phyloP scores from a whole-genome alignment of 2,888 invertebrate species.

The Geophilus truncorum region DNA sequence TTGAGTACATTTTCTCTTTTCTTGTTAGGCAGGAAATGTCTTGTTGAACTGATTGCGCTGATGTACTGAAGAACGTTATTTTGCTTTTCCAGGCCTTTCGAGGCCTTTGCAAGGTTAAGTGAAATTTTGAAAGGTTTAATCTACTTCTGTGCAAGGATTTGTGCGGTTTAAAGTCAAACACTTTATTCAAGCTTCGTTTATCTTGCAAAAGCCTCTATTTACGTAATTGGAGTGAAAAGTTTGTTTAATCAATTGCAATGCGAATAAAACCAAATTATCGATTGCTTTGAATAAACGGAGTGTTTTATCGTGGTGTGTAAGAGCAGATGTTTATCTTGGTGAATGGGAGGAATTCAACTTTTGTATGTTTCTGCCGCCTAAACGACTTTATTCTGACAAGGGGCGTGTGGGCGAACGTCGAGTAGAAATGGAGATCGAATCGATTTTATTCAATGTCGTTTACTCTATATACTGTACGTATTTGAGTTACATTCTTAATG shows the following conservation, averaged over 20 bases:
- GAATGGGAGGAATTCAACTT: neutral
- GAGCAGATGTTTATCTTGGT: neutral
- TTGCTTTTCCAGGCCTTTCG: neutral
- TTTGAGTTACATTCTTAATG: neutral
- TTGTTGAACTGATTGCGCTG: neutral
- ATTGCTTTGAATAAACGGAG: neutral
- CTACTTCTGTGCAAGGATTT: neutral
- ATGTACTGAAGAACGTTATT: neutral
- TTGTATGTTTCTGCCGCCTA: neutral
- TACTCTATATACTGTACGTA: too few relatives aligned
- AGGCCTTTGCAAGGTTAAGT: neutral
- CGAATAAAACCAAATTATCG: neutral
- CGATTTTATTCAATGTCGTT: neutral
- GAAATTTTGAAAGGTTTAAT: neutral
- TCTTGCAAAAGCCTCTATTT: too few relatives aligned
- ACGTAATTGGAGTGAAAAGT: too few relatives aligned
- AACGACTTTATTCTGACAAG: neutral
- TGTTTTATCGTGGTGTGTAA: neutral
- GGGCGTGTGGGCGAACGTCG: conserved; percentile 2
- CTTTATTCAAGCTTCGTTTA: too few relatives aligned
- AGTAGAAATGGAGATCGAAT: neutral
- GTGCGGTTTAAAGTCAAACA: neutral
- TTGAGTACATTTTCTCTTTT: neutral
- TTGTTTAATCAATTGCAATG: too few relatives aligned
- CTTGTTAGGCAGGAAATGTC: neutral